Base-by-base conservation (phyloP, 2,888 invertebrate genomes). In the Myopa tessellatipennis region DNA sequence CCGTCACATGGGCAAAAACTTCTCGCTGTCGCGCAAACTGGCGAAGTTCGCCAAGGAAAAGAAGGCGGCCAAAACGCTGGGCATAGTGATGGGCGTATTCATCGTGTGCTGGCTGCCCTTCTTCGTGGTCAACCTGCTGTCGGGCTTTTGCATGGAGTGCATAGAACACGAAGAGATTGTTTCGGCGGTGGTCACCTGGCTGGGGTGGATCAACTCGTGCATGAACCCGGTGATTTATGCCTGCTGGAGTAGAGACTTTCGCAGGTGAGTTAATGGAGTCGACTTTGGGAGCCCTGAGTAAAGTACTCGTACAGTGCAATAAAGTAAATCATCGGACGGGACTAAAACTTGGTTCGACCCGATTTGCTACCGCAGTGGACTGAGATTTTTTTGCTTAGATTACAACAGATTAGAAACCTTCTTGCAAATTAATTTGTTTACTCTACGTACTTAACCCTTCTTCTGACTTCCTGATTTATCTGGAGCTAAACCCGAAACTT, bases 181-280 rank as follows among this genome's bases (percentile, higher is more conserved):
- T 45, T 94, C 95, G 81, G 95, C 96, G 63, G 93, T 97, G 78
- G 96, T 97, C 79, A 96, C 96, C 82, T 97, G 97, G 97, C 92
- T 97, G 63, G 97, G 97, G 74, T 97, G 97, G 97, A 95, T 97
- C 89, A 97, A 97, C 90, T 96, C 96, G 69, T 95, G 96, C 80
- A 97, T 97, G 97, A 97, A 97, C 91, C 98, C 98, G 0, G 96
- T 98, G 82, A 98, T 98, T 87, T 98, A 98, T 89, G 98, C 98
- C n/a, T 97, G 97, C 88, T 98, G 98, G 95, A 98, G 97, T 91
- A 92, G 96, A 86, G 98, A 98, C 90, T 98, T 98, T 89, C 92
- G 96, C 90, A 94, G 96, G 96, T 96, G 88, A 91, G 92, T 82
- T 16, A 34, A 12, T 4, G 1, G 50, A 50, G 40, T 26, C 26